Evolutionary conservation across 2,797 vertebrate genomes (phyloP), one percentile per base, ranked within the genome.

Genomic region (Oreortyx pictus): DNA sequence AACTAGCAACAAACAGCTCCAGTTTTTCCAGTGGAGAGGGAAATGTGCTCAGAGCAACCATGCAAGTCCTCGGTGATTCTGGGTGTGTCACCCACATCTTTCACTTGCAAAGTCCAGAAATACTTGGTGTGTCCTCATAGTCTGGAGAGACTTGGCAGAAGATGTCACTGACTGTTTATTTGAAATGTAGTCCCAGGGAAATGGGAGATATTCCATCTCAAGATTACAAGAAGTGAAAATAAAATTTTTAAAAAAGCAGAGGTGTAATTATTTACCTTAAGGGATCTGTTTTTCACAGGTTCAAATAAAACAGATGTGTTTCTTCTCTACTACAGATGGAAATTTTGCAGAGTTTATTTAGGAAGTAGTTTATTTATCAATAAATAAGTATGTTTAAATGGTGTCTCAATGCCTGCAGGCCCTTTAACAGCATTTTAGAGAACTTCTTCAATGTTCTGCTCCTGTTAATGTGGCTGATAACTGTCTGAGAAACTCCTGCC

Each of bases 71-170:
- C 1, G 12, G 50, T 76, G 88, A 64, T 67, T 25, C 66, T 89
- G 89, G 71, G 71, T 91, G 89, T 88, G 60, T 87, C 83, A 57
- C 19, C 64, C 14, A 18, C 77, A 68, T 82, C 57, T 71, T 85
- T 67, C 44, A 43, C 25, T 89, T 91, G 39, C 47, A 78, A 31
- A 88, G 31, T 81, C 79, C 86, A 88, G 37, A 94, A 94, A 89
- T 93, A 86, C 14, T 93, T 79, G 25, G 33, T 90, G 59, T 86
- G 86, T 87, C 87, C 67, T 52, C 75, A 57, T 5, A 52, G 29
- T 82, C 56, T 79, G 67, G 44, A 85, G 60, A 73, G 59, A 66
- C 66, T 94, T 94, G 84, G 85, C 66, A 83, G 64, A 79, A 73
- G 23, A 33, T 67, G 66, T 94, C 60, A 75, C 50, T 27, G 37